Conservation (phyloP, 2,797 vertebrate genomes). For the Enteromius unitaeniatus region DNA sequence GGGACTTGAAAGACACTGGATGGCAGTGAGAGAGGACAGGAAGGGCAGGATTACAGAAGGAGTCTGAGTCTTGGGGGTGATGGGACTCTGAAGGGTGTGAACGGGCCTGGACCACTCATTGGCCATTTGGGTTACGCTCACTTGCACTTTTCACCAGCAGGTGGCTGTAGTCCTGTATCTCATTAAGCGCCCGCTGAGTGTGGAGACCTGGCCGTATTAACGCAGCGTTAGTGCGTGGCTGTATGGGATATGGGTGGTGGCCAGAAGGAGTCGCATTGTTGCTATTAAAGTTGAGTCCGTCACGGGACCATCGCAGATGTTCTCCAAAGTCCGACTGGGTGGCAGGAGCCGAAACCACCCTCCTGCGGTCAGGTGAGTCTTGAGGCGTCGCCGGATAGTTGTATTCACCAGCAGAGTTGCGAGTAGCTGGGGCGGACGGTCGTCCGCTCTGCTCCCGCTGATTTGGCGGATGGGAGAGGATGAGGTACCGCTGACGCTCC, state of each 20-base stretch:
- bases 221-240: constrained; percentile 71
- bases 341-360: constrained; percentile 89
- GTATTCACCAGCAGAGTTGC: constrained; percentile 86
- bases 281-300: constrained; percentile 86
- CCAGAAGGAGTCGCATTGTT: constrained; percentile 76
- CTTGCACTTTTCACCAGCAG: constrained; percentile 83
- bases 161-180: constrained; percentile 85
- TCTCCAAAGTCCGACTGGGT: constrained; percentile 85
- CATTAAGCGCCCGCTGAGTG: constrained; percentile 74
- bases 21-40: constrained; percentile 55
- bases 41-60: constrained; percentile 59
- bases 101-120: constrained; percentile 70
- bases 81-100: constrained; percentile 62
- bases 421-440: constrained; percentile 65
- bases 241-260: constrained; percentile 67
- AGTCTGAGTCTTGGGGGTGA: constrained; percentile 67
- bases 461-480: constrained; percentile 67
- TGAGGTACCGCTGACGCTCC: constrained; percentile 84
- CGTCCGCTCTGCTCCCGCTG: constrained; percentile 76
- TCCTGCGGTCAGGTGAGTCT: constrained; percentile 88
- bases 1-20: constrained; percentile 43
- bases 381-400: constrained; percentile 83
- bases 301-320: constrained; percentile 83
- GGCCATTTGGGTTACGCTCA: constrained; percentile 86
- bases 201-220: constrained; percentile 76